phyloP scores from a whole-genome alignment of 2,797 vertebrate genomes.

The Emydoidea blandingii region DNA sequence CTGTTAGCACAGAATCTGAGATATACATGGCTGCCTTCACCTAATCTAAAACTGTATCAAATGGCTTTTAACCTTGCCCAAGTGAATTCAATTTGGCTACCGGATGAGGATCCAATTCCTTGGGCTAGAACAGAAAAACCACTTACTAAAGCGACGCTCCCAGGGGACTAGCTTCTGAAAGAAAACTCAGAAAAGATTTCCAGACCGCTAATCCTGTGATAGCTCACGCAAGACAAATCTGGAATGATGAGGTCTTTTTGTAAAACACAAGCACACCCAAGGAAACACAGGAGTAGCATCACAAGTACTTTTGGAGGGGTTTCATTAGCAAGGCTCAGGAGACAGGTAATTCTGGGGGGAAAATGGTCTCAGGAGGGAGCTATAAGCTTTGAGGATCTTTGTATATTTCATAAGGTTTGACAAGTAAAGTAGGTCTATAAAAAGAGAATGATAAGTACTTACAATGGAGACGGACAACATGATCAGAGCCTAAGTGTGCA shows the following conservation, averaged over 20 bases:
- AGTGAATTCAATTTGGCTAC: constrained; percentile 77
- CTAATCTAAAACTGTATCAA: constrained; percentile 73
- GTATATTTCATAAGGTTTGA: fast-evolving
- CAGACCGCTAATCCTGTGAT: constrained; percentile 61
- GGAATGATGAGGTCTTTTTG: constrained; percentile 62
- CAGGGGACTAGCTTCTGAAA: constrained; percentile 58
- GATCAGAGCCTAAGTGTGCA: neutral
- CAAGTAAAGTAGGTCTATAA: neutral
- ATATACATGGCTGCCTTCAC: constrained; percentile 66
- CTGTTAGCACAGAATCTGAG: constrained; percentile 61
- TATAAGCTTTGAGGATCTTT: neutral
- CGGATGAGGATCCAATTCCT: constrained; percentile 68
- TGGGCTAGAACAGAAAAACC: constrained; percentile 76
- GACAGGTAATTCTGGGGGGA: neutral
- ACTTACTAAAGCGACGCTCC: constrained; percentile 59
- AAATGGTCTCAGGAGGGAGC: neutral
- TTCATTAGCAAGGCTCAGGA: neutral
- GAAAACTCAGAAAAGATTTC: constrained; percentile 64
- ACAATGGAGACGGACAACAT: neutral
- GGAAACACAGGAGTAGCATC: constrained; percentile 58
- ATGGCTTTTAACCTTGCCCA: constrained; percentile 70
- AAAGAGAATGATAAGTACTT: neutral
- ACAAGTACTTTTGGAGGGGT: constrained; percentile 29
- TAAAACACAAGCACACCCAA: constrained; percentile 55
- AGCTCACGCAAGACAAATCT: constrained; percentile 71